Evolutionary conservation across 2,888 invertebrate species (phyloP).

Genomic region (Nasonovia ribisnigri): DNA sequence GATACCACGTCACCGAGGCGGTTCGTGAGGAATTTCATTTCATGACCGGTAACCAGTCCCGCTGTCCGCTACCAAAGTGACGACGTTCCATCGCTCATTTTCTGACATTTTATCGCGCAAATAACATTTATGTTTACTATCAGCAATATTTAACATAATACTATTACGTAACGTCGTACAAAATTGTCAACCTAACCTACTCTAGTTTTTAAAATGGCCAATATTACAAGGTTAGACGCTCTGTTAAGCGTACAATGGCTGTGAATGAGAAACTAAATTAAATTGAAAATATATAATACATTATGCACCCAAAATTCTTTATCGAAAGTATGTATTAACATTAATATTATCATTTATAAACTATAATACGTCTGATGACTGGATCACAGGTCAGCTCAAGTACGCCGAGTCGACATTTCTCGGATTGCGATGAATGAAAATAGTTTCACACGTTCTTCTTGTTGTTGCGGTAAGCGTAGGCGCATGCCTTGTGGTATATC

Average conservation of each 20-base stretch:
- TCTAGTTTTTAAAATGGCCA: background rate
- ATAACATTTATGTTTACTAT: background rate
- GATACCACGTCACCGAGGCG: background rate
- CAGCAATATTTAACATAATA: background rate
- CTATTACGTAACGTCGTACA: background rate
- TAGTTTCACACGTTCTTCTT: background rate
- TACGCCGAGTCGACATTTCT: background rate
- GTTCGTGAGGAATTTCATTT: slow-evolving; percentile 36
- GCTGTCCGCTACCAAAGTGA: background rate
- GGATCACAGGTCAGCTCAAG: background rate
- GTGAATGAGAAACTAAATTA: background rate
- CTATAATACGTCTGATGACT: background rate
- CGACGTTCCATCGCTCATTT: background rate
- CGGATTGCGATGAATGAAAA: background rate
- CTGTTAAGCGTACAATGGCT: background rate
- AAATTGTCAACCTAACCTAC: background rate
- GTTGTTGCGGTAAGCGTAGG: background rate
- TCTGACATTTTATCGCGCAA: background rate
- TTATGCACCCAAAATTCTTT: background rate
- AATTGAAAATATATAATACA: background rate
- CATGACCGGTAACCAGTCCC: slow-evolving; percentile 2
- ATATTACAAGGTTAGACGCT: background rate
- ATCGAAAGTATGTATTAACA: background rate
- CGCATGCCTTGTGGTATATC: background rate
- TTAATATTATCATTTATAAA: background rate